Conservation (phyloP, 2,888 invertebrate species). For the Julus scandinavius region DNA sequence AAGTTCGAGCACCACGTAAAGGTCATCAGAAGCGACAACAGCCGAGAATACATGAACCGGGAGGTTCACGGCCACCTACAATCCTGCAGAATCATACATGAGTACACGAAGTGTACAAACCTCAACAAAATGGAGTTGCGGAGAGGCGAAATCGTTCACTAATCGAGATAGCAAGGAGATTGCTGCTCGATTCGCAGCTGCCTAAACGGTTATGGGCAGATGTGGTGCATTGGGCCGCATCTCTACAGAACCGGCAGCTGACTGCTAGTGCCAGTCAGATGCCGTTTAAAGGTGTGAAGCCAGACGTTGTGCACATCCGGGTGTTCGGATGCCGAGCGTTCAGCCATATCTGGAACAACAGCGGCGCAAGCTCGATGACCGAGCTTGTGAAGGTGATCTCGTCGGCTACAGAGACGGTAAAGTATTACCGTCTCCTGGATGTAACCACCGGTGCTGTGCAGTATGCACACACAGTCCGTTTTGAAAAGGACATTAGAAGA, state of each 20-base stretch:
- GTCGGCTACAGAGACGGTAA: background rate
- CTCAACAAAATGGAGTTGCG: constrained; percentile 61
- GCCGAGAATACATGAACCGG: background rate
- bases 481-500: background rate
- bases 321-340: background rate
- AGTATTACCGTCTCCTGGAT: too few relatives aligned
- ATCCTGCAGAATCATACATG: background rate
- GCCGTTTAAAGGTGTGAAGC: constrained; percentile 58
- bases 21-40: background rate
- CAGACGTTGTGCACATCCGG: constrained; percentile 56
- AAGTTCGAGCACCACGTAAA: background rate
- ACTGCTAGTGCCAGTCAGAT: constrained; percentile 55
- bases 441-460: background rate
- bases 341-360: background rate
- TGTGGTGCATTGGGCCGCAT: constrained; percentile 58
- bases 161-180: constrained; percentile 58
- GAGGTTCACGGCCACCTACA: background rate
- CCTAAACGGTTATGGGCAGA: constrained; percentile 60
- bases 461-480: background rate
- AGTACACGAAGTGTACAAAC: constrained; percentile 56
- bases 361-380: too few relatives aligned
- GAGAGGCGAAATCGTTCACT: constrained; percentile 60
- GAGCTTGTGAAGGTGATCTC: too few relatives aligned
- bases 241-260: constrained; percentile 59
- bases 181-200: constrained; percentile 55